These are phyloP conservation scores for Tapera naevia DNA, from an alignment of 2,797 vertebrate genomes.

Conservation along the genomic window DNA sequence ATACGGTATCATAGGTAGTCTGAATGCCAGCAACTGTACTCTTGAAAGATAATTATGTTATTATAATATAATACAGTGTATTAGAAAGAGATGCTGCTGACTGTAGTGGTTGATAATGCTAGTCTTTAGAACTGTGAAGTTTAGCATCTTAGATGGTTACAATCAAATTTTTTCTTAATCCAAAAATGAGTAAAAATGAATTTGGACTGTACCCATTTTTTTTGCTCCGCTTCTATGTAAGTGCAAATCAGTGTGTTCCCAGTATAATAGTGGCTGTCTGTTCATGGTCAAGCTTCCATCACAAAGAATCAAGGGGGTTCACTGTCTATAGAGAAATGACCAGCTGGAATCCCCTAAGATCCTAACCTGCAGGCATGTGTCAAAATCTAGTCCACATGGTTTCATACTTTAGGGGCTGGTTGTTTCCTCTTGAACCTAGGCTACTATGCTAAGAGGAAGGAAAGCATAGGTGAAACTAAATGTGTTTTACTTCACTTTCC, in stretches of 20 bases:
- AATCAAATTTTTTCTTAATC: background rate
- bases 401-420: background rate
- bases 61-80: background rate
- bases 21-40: background rate
- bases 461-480: background rate
- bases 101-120: background rate
- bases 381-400: background rate
- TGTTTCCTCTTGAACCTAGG: background rate
- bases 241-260: background rate
- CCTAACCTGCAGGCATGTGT: background rate
- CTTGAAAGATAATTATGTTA: background rate
- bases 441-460: background rate
- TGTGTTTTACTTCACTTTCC: background rate
- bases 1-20: background rate
- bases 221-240: background rate
- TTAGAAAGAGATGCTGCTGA: background rate
- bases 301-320: background rate
- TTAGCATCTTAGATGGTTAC: background rate
- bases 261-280: background rate
- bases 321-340: background rate
- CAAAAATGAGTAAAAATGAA: background rate
- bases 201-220: background rate
- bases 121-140: background rate
- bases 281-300: background rate
- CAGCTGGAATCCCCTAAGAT: background rate